Evolutionary conservation across 2,888 invertebrate species (phyloP), one percentile per base, ranked within the genome.

Genomic region (Brachyptera risi): DNA sequence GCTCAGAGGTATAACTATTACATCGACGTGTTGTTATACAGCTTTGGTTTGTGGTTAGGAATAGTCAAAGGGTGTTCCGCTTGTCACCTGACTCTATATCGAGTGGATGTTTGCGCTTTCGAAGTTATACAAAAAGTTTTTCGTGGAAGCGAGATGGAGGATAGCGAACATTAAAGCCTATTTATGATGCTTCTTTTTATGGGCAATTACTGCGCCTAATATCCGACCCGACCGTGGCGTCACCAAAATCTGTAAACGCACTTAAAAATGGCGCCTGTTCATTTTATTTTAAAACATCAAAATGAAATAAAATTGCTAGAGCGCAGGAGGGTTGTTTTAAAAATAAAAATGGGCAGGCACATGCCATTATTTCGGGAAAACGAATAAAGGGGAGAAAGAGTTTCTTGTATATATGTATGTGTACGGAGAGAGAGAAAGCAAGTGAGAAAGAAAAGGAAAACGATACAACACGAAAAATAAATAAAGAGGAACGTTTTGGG

Each of bases 261-360:
- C 54, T 54, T 54, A 54, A 54, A 54, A 54, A 54, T 54, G 54
- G 54, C 54, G 54, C 35, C 23, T 54, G 54, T 54, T 54, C 54
- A 54, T 54, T 54, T 54, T 54, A 54, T 54, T 54, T 54, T 21
- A 54, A 54, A 54, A 35, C 37, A 54, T 54, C 54, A 54, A 54
- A 54, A 54, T 54, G 54, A 54, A 54, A 54, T 54, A 54, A 54
- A 54, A 35, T 54, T 31, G 35, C 37, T 35, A 21, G 54, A 37
- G 35, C 19, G 35, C 35, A 54, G 37, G 37, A 37, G 54, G 54
- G 54, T 35, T 37, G 54, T 54, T 54, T 54, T 35, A 54, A 47
- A 44, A 54, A 54, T 54, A 54, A 37, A 54, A 54, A 54, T 37
- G 54, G 23, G 37, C 31, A 54, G 54, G 54, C 54, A 35, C 54